Percentiles rank a stretch among this genome's conserved stretches.
Conservation (phyloP, 1,140 invertebrate species). For the Drosophila ironensis region DNA sequence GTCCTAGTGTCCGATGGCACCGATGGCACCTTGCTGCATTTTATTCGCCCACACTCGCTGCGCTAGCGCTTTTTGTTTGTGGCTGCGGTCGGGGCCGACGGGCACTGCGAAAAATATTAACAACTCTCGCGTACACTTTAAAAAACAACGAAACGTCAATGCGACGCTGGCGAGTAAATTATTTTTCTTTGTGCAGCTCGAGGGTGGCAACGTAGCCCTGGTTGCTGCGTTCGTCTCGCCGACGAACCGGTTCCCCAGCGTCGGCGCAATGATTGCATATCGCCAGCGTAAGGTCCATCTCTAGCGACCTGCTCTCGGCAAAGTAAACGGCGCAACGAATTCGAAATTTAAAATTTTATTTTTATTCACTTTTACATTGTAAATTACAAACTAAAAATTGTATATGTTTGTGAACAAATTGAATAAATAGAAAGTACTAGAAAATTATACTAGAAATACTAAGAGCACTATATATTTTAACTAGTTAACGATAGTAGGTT, state of each 20-base stretch:
- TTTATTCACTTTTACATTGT: too few relatives aligned
- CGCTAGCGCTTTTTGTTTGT: conserved; percentile 50
- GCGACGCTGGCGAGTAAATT: conserved; percentile 45
- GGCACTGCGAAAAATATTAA: conserved; percentile 54
- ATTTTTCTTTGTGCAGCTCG: conserved; percentile 46
- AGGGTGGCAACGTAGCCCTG: conserved; percentile 35
- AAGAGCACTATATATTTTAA: too few relatives aligned
- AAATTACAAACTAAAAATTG: too few relatives aligned
- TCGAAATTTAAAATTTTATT: too few relatives aligned
- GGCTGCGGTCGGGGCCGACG: conserved; percentile 30
- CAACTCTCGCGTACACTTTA: conserved; percentile 46
- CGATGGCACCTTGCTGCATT: conserved; percentile 38
- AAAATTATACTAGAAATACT: too few relatives aligned
- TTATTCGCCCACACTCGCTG: conserved; percentile 42
- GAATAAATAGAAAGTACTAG: too few relatives aligned
- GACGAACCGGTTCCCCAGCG: conserved; percentile 15
- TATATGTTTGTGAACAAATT: too few relatives aligned
- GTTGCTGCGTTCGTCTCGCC: conserved; percentile 9
- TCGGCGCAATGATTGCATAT: not conserved
- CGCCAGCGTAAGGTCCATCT: not conserved
- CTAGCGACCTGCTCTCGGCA: too few relatives aligned
- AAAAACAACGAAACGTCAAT: conserved; percentile 39
- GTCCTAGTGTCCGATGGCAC: conserved; percentile 31
- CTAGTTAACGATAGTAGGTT: too few relatives aligned
- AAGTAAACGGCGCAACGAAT: too few relatives aligned